These are phyloP conservation scores for Echinops telfairi DNA, from an alignment of 2,113 vertebrate species.

Conservation along the genomic window DNA sequence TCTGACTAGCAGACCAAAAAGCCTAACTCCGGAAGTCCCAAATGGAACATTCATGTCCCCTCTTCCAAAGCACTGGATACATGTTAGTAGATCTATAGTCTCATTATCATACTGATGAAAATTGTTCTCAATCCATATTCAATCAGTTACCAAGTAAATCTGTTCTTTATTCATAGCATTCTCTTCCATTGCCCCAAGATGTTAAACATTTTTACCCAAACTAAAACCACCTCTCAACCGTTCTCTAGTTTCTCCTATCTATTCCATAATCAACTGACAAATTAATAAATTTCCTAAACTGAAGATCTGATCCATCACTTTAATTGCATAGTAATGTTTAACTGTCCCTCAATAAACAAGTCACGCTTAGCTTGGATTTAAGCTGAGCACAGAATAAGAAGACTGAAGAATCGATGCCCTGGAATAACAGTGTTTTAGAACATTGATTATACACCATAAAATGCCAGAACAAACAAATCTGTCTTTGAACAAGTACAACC, in stretches of 20 bases:
- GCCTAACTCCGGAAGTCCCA: not conserved
- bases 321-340: conserved; percentile 34
- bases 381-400: too few relatives aligned
- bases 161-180: not conserved
- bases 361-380: not conserved
- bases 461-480: too few relatives aligned
- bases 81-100: not conserved
- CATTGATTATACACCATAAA: too few relatives aligned
- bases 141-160: not conserved
- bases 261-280: not conserved
- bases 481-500: too few relatives aligned
- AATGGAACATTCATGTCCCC: not conserved
- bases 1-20: conserved; percentile 16
- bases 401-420: too few relatives aligned
- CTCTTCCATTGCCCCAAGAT: not conserved
- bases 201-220: conserved; percentile 2
- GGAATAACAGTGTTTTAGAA: too few relatives aligned
- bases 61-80: conserved; percentile 15
- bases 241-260: conserved; percentile 50
- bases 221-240: not conserved
- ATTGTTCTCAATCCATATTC: not conserved
- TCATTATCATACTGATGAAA: not conserved
- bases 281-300: conserved; percentile 17
- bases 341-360: not conserved
- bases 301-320: conserved; percentile 13